Evolutionary conservation across 2,113 vertebrate species (phyloP).

Genomic region (Pterocles orientalis): DNA sequence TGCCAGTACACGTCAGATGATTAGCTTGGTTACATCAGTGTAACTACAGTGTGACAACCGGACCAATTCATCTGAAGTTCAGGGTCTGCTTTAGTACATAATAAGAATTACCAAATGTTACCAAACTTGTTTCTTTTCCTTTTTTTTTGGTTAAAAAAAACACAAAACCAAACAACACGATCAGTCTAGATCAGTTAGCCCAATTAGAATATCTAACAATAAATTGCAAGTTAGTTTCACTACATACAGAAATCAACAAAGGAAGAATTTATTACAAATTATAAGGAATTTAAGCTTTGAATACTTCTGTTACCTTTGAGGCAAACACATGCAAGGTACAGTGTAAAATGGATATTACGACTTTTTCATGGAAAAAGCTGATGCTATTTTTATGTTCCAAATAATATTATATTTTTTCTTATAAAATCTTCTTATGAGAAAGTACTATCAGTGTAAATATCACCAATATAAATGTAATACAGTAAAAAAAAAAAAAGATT

Average conservation of each 20-base stretch:
- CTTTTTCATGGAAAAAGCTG: neutral
- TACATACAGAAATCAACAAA: neutral
- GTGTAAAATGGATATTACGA: neutral
- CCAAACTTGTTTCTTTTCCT: neutral
- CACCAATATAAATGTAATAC: neutral
- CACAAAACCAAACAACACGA: neutral
- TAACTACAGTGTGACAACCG: neutral
- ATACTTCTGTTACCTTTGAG: neutral
- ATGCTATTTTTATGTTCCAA: neutral
- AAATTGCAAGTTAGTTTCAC: neutral
- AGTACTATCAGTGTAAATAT: neutral
- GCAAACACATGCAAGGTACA: neutral
- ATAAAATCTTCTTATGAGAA: neutral
- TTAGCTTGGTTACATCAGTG: neutral
- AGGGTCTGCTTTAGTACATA: neutral
- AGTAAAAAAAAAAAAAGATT: neutral
- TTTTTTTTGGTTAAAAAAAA: neutral
- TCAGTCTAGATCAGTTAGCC: neutral
- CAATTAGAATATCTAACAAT: neutral
- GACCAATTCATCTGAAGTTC: neutral
- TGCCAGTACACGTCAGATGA: neutral
- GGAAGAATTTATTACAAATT: neutral
- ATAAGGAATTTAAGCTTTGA: neutral
- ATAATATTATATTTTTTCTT: neutral
- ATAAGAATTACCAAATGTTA: neutral